These are phyloP conservation scores for Delichon dasypus DNA, from an alignment of 2,797 vertebrate genomes.

Conservation along the genomic window DNA sequence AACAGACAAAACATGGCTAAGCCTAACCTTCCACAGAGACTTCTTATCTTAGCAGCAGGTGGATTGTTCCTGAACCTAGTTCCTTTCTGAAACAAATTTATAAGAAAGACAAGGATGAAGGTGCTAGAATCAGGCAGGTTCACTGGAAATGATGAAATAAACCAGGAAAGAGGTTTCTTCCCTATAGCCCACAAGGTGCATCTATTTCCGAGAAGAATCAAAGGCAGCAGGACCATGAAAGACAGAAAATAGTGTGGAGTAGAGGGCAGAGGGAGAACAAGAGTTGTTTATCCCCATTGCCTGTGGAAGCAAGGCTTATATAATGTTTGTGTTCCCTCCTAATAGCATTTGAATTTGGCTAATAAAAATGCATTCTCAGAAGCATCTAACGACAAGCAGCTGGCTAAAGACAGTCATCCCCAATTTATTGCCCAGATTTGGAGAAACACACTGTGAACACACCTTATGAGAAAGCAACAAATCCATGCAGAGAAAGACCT, in stretches of 20 bases:
- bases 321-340: background rate
- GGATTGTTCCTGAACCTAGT: background rate
- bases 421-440: background rate
- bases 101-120: background rate
- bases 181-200: background rate
- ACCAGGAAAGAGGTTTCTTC: background rate
- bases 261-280: background rate
- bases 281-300: background rate
- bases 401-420: background rate
- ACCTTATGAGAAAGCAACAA: slow-evolving; percentile 18
- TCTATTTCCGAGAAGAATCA: background rate
- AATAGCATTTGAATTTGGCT: background rate
- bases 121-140: background rate
- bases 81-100: background rate
- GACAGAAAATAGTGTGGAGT: background rate
- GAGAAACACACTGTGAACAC: background rate
- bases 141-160: background rate
- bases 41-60: background rate
- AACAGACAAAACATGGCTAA: background rate
- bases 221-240: background rate
- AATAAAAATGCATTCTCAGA: background rate
- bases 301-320: background rate
- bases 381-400: background rate
- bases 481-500: background rate
- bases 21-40: background rate